These are phyloP conservation scores for Sebastes schlegelii DNA, from an alignment of 2,113 vertebrate genomes.

Conservation along the genomic window DNA sequence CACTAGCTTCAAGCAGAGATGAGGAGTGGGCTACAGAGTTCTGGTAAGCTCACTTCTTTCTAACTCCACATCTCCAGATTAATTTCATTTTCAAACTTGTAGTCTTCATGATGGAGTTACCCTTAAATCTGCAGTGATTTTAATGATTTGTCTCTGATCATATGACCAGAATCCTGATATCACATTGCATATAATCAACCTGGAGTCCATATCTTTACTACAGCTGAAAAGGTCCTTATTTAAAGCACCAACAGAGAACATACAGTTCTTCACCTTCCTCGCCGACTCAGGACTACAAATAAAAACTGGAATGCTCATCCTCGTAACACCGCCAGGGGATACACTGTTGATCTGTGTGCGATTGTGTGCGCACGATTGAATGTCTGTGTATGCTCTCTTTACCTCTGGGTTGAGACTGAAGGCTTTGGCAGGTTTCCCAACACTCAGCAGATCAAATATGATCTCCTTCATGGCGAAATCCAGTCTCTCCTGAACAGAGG, in stretches of 20 bases:
- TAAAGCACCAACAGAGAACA: conserved; percentile 16
- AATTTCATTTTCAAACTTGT: not conserved
- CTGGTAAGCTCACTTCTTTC: not conserved
- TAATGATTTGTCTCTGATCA: not conserved
- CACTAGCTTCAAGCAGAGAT: not conserved
- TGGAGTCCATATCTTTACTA: not conserved
- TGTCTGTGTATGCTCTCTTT: conserved; percentile 52
- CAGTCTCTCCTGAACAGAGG: conserved; percentile 89
- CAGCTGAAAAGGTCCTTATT: not conserved
- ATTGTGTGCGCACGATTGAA: conserved; percentile 1
- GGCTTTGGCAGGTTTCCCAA: conserved; percentile 97
- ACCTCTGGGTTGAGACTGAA: conserved; percentile 99
- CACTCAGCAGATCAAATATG: conserved; percentile 97
- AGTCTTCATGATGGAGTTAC: not conserved
- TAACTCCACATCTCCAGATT: not conserved
- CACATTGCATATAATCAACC: not conserved
- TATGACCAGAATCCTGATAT: not conserved
- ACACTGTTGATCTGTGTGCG: conserved; percentile 18
- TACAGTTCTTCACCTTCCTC: conserved; percentile 17
- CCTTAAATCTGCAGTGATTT: not conserved
- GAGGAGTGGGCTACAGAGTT: not conserved
- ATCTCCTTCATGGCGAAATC: conserved; percentile 99
- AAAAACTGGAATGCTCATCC: conserved; percentile 26
- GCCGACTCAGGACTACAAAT: conserved; percentile 26
- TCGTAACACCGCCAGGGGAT: not conserved